Evolutionary conservation across 2,888 invertebrate genomes (phyloP), one percentile per base, ranked within the genome.

Genomic region (Phytoseiulus persimilis): DNA sequence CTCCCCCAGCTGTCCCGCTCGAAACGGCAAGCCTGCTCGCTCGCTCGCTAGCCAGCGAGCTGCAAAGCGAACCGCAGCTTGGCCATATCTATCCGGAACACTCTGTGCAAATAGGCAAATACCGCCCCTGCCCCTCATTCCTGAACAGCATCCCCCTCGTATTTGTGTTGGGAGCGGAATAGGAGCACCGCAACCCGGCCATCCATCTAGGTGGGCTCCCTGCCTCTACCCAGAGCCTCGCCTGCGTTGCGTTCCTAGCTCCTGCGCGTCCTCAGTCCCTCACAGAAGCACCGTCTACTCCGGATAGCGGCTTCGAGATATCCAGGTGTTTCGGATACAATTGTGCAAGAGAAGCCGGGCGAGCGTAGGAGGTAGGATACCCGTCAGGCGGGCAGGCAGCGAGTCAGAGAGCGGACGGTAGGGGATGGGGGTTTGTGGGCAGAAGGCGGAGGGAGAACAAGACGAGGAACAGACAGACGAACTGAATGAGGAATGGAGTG

Each of bases 31-130:
- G 65, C 9, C 65, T 14, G 39, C 9, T 65, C 23, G 46, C 46
- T 14, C 46, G 46, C 46, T 6, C 14, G 6, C 46, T 14, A 14
- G 65, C 23, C 18, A 14, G 65, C 65, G 23, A 65, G 65, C 65
- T 65, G 28, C 65, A 39, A 39, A 39, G 65, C 65, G 65, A 65
- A 28, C 65, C 65, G 65, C 65, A 65, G 65, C 18, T 23, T 14
- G 28, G 65, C 65, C 65, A 65, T 65, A 65, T 65, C 65, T 65
- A 65, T 65, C 65, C 65, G 65, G 65, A 65, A 65, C 65, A 65
- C 65, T 65, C 65, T 65, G 65, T 65, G 65, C 65, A 65, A 65
- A 65, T 65, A 65, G 65, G 65, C 65, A 65, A 65, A 65, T 65
- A 65, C 65, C 65, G 18, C 65, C 65, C 65, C 65, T 18, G 14